phyloP scores from a whole-genome alignment of 2,888 invertebrate genomes.

The Alloplasta piceator region DNA sequence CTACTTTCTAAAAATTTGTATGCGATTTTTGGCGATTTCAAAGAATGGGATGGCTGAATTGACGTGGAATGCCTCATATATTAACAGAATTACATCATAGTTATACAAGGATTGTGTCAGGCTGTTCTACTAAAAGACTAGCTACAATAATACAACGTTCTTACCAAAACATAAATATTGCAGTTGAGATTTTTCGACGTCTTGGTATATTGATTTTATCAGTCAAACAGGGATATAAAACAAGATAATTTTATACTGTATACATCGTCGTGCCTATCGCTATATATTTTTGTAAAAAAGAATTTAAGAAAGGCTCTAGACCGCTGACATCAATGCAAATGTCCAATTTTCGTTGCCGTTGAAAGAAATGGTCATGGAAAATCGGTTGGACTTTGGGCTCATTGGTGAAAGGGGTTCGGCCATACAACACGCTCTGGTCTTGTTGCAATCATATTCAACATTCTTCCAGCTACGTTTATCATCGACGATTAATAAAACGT shows the following conservation, averaged over 20 bases:
- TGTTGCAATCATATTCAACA: slow-evolving; percentile 10
- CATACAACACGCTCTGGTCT: slow-evolving; percentile 76
- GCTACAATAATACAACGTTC: too few relatives aligned
- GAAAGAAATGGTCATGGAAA: slow-evolving; percentile 75
- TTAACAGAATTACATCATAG: too few relatives aligned
- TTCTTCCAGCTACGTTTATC: slow-evolving; percentile 14
- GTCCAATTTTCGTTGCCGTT: slow-evolving; percentile 81
- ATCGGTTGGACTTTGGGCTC: slow-evolving; percentile 82
- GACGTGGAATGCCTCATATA: too few relatives aligned
- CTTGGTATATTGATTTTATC: too few relatives aligned
- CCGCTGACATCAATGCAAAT: slow-evolving; percentile 83
- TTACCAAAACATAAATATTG: too few relatives aligned
- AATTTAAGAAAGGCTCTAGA: slow-evolving; percentile 72
- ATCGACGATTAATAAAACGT: background rate
- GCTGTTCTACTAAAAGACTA: too few relatives aligned
- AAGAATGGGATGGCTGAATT: too few relatives aligned
- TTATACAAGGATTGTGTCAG: too few relatives aligned
- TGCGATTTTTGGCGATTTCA: too few relatives aligned
- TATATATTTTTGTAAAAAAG: background rate
- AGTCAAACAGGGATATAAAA: too few relatives aligned
- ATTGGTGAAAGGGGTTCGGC: slow-evolving; percentile 82
- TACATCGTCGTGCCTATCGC: background rate
- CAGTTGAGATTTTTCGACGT: too few relatives aligned
- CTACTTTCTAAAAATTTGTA: too few relatives aligned
- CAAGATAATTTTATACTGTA: background rate